Base-by-base conservation (phyloP, 2,888 invertebrate genomes). In the Atethmia centrago region DNA sequence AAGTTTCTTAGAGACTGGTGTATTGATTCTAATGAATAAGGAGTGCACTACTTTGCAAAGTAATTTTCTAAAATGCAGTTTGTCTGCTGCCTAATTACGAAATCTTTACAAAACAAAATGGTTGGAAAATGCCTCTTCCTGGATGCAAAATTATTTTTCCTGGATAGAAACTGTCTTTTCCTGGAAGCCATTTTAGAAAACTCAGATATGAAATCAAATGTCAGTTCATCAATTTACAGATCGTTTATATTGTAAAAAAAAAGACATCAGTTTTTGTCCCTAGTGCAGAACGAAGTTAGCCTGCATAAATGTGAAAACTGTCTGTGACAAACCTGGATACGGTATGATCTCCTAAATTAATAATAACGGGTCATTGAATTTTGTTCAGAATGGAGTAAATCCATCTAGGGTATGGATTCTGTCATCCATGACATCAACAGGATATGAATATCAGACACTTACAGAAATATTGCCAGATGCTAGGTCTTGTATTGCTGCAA, bases 391-490 rank as follows among this genome's bases (percentile, higher is more conserved):
- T 40, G 1, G 3, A 28, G 21, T 71, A 25, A 45, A 8, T 5
- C 25, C 21, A 40, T 16, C n/a, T 10, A 31, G 16, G 16, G n/a
- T 31, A 31, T n/a, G 21, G 51, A 51, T 31, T 64, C 31, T 10
- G 2, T 10, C 12, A 55, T 47, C 21, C 9, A 70, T 19, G 19
- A 25, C n/a, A 31, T 28, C 36, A 19, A 49, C 2, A 40, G n/a
- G 5, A 72, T 56, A 47, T 47, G 28, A 36, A 71, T 47, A 56
- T 74, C 58, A 74, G 40, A 49, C 14, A 72, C 71, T 72, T 72
- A 72, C 71, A 58, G 56, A 72, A 36, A 28, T 19, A 31, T 42
- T 58, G n/a, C 47, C 73, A n/a, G 28, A 19, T 21, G 70, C 31
- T 69, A 70, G 40, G 4, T 49, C 47, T 31, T 72, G 49, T 42